Base-by-base conservation (phyloP, 2,888 invertebrate species). In the Clusia tigrina region DNA sequence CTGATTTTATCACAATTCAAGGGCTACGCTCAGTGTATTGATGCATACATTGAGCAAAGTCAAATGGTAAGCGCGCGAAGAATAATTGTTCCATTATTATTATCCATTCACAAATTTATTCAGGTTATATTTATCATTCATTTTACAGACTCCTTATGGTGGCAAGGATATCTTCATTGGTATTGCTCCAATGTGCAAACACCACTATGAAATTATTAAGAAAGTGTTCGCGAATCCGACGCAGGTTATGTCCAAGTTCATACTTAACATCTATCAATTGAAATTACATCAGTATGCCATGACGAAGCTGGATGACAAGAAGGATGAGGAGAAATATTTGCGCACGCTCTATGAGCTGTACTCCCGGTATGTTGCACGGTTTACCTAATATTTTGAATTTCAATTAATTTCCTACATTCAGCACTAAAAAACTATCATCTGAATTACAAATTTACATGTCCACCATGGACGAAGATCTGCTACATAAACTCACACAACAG, bases 211-310 rank as follows among this genome's bases (percentile, higher is more conserved):
- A 74, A 87, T 92, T 67, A 93, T 95, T 67, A 90, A 90, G 78
- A 91, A 92, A 78, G 97, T 99, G 1, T 99, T 99, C 81, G 91
- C 91, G 5, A 96, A 95, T 83, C 96, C 97, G 0, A 95, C 97
- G 71, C 94, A 95, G 86, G 97, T 99, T 9, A 96, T 98, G 95
- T 93, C 95, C 63, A 98, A 98, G 86, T 96, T 98, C 83, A 94
- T 99, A 53, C 87, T 98, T 18, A 97, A 97, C 81, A 93, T 99
- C 66, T 99, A 96, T 83, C 94, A 95, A 73, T 86, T 95, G 6
- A 94, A 95, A 82, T 86, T 95, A 48, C 91, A 93, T 85, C 94
- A 94, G 78, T 92, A 93, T 78, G 91, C 96, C 25, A 90, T 91
- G 66, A 91, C 91, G 1, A 92, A 91, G 77, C 85, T 98, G 57